Evolutionary conservation across 2,888 invertebrate species (phyloP), one percentile per base, ranked within the genome.

Genomic region (Trichogramma evanescens): DNA sequence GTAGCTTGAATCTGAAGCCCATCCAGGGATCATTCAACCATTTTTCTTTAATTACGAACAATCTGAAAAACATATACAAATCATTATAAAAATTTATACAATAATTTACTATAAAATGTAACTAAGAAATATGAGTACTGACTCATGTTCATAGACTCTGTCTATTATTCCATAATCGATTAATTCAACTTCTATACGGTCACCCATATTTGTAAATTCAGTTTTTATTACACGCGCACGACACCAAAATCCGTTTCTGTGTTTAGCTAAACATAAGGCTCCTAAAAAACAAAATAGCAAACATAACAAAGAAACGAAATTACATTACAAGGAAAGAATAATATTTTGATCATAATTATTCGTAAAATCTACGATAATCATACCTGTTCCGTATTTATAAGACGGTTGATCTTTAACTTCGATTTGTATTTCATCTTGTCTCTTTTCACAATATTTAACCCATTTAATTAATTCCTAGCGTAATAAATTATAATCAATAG

Each of bases 141-240:
- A 50, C 62, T 61, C 53, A 5, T 63, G 66, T 64, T 56, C 69
- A 68, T 67, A 52, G n/a, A 66, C 38, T 9, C 50, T n/a, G 54
- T 63, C 52, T 4, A 67, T 38, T 41, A 7, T 48, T 70, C 86
- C 86, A 6, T 80, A 75, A 7, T 10, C 8, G 13, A 61, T 56
- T 2, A 4, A 9, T n/a, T 26, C 26, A 26, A 26, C 26, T 26
- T 26, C 26, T 26, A 38, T 6, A 26, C 48, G 50, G 69, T 89
- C 89, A 2, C 91, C 89, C 70, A 84, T 91, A 75, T 93, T 92
- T 0, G 91, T 84, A 74, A 86, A 93, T 65, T 81, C 79, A 0
- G 92, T 85, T 68, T 82, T 82, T 0, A 88, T 81, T 55, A 74
- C 69, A 3, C 54, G 43, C 5, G 87, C 90, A 62, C 93, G 81